Evolutionary conservation across 2,888 invertebrate genomes (phyloP), one percentile per base, ranked within the genome.

Genomic region (Lithophane leautieri): DNA sequence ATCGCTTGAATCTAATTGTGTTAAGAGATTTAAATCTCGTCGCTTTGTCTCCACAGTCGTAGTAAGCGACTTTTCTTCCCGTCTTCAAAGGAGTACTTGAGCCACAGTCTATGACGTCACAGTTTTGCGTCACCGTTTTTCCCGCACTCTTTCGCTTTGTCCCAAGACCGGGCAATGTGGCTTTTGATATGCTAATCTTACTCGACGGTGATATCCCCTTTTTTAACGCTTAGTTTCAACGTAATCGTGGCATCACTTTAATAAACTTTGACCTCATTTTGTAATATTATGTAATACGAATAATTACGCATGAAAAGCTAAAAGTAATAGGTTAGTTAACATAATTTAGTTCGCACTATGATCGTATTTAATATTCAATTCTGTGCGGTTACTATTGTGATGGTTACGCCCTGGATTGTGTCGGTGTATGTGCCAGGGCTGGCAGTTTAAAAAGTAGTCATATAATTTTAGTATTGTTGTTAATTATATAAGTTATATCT

Each of bases 121-220:
- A 70, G 58, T 67, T 66, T 62, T 76, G 34, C 75, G 79, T 74
- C 78, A 76, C 62, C 70, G 52, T 25, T 79, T 28, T 78, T 65
- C 19, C 63, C 40, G 54, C 77, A 47, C 72, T 81, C 62, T 74
- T 42, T 47, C 4, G 19, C 40, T 65, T 75, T 86, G 74, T 78
- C 44, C 60, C 42, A n/a, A 71, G 72, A 73, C 40, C 44, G 71
- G 66, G 70, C 76, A 73, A 61, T 62, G 76, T 34, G 78, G 81
- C 78, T 82, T 87, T 87, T 84, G 84, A 84, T 79, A 86, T 84
- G 86, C 70, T 84, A 87, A 87, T 87, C 81, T 76, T 65, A 52
- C 76, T 73, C 66, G 58, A 4, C 62, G 14, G 44, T 60, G 54
- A 66, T 52, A 73, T 69, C 14, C 54, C 54, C 40, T 69, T 71